Base-by-base conservation (phyloP, 2,113 vertebrate genomes). In the Gavialis gangeticus region DNA sequence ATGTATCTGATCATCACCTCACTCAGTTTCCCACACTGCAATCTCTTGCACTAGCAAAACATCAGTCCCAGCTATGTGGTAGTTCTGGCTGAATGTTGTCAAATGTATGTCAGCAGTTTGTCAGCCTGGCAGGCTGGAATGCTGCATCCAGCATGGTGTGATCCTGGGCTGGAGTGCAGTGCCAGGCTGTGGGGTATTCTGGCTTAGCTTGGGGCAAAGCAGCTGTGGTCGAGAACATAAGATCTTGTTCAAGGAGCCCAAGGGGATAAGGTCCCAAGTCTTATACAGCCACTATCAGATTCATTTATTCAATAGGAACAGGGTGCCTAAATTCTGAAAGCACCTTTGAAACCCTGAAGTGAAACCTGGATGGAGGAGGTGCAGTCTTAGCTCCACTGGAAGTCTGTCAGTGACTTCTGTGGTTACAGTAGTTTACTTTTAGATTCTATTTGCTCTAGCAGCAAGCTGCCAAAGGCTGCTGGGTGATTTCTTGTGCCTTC, bases 71-170 rank as follows among this genome's bases (percentile, higher is more conserved):
- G 11, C 54, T 11, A 56, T 3, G 8, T 13, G 34, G 58, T 2
- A 37, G 34, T 19, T 77, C 28, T 77, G 54, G 54, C 46, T 14
- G 27, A 9, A 14, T 55, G 13, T 37, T 78, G 4, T 60, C n/a
- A 17, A 34, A 66, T 8, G 58, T 10, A 60, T 22, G 12, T 60
- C 21, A 22, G 25, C 12, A 19, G 17, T 12, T 17, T 14, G 12
- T 34, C 18, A 24, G 28, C 28, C 11, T 37, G 16, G 5, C 76
- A 30, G 12, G 8, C 64, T 62, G 57, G 57, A 10, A 59, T 21
- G 30, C 13, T 21, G 58, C n/a, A 5, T 6, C 64, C 86, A 11
- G 0, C 1, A 0, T 2, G 8, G 25, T 9, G 5, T 22, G n/a
- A 3, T 4, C 18, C 66, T 1, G 76, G 54, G 12, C 18, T n/a